Base-by-base conservation (phyloP, 1,140 invertebrate genomes). In the Adoxophyes honmai region DNA sequence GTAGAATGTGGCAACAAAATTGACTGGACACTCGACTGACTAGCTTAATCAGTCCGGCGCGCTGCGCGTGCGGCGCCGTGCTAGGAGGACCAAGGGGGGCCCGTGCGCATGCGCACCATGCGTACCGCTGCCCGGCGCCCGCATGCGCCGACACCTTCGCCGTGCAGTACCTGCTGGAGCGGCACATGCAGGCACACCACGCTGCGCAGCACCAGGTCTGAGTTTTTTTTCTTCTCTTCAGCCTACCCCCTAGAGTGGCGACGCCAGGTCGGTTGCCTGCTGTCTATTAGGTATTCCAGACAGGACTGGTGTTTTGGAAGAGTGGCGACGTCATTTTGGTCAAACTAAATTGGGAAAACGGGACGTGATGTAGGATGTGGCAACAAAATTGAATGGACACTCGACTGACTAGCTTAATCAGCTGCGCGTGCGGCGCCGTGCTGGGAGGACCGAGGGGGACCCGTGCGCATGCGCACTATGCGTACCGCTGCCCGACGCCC, bases 91-190 rank as follows among this genome's bases (percentile, higher is more conserved):
- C 96, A 42, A 81, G 94, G 15, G 95, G 95, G 59, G 89, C 96
- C 62, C 94, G 96, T 55, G 92, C 95, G 94, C 81, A 95, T 42
- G 93, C 93, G 5, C 95, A 96, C 73, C 93, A 93, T 28, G 92
- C 95, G 56, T 97, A 95, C 67, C 91, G 93, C 34, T 98, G 96
- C 77, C 93, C 94, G 0, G 90, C 95, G 68, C 93, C 94, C 0
- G 89, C 92, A 11, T 97, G 96, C 81, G 91, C 93, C 3, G 95
- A 97, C 60, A 92, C 94, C 6, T 98, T 97, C 75, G 94, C 96
- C 13, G 95, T 97, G 0, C 96, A 97, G 73, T 97, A 96, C 70
- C 88, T 97, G n/a, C 81, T 96, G 0, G 95, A 97, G 64, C 91
- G 94, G 14, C 96, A 97, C 70, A 93, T 97, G 90, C 93, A 96